Base-by-base conservation (phyloP, 2,888 invertebrate genomes). In the Pardosa pseudoannulata region DNA sequence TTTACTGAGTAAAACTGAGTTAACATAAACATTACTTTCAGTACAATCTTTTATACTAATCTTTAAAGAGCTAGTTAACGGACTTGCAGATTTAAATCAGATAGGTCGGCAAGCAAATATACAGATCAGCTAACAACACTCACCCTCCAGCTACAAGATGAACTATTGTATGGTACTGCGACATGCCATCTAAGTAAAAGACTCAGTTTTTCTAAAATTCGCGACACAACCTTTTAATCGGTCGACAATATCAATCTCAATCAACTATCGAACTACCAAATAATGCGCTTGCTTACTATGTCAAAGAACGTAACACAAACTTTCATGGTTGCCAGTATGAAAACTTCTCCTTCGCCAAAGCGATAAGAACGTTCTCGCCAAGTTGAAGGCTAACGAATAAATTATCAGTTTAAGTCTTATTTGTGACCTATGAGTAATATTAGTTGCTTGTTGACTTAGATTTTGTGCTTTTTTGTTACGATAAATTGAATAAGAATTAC, bases 121-220 rank as follows among this genome's bases (percentile, higher is more conserved):
- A n/a, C 11, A 36, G 36, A 16, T 50, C 31, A 50, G 28, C 7
- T 31, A 67, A 0, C 28, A 64, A 89, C 89, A 94, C 96, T 94
- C 94, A 98, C 98, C 97, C 97, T 94, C 98, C 98, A 92, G 97
- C 97, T 91, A 97, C 93, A 91, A 98, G 94, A 93, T 98, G 97
- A 93, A 97, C 97, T 90, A 97, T 94, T 90, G 96, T 96, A 93
- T 97, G 97, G 76, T 90, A 89, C 89, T 91, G 91, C 89, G 91
- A 90, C 91, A 91, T 91, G 88, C 85, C 88, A 87, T 88, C 83
- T 74, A 82, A 78, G 29, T 50, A 11, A 56, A 46, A 27, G n/a
- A 39, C 19, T 46, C 23, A 65, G 1, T 6, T 67, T 32, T 11
- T 32, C 11, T 6, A 23, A 29, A n/a, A 32, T 67, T 67, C 32